Conservation (phyloP, 2,888 invertebrate genomes). For the Protonemura montana region DNA sequence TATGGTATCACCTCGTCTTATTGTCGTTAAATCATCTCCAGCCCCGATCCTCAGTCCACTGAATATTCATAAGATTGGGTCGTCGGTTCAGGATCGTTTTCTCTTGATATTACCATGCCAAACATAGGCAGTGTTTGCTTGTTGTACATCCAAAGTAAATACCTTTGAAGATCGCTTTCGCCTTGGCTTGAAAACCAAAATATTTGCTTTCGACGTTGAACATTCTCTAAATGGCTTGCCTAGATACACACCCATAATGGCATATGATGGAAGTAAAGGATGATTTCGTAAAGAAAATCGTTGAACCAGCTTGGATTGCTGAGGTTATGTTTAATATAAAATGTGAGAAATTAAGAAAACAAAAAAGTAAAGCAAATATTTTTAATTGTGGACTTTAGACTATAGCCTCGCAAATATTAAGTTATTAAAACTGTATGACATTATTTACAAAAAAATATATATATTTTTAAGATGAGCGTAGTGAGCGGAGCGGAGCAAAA, state of each 20-base stretch:
- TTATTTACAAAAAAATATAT: too few relatives aligned
- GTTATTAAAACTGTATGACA: too few relatives aligned
- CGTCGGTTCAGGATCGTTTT: slow-evolving; percentile 26
- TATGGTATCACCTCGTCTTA: not conserved
- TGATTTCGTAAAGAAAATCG: not conserved
- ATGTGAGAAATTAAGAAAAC: not conserved
- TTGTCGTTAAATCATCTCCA: slow-evolving; percentile 29
- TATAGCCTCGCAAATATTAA: too few relatives aligned
- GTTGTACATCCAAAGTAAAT: slow-evolving; percentile 30
- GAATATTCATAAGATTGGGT: slow-evolving; percentile 37
- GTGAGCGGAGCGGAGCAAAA: too few relatives aligned
- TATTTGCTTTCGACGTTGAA: slow-evolving; percentile 1
- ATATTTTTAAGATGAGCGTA: too few relatives aligned
- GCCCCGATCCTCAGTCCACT: not conserved
- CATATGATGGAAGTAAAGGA: not conserved
- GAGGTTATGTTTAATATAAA: not conserved
- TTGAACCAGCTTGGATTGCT: too few relatives aligned
- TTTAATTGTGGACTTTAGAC: too few relatives aligned
- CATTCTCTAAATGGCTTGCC: not conserved
- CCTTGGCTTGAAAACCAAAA: not conserved
- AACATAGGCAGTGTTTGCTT: not conserved
- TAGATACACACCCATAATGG: not conserved
- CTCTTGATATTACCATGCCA: slow-evolving; percentile 34
- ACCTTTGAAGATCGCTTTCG: slow-evolving; percentile 20
- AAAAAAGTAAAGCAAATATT: not conserved